These are phyloP conservation scores for Zelostemma sp. DNA, from an alignment of 1,140 invertebrate genomes.

Conservation along the genomic window DNA sequence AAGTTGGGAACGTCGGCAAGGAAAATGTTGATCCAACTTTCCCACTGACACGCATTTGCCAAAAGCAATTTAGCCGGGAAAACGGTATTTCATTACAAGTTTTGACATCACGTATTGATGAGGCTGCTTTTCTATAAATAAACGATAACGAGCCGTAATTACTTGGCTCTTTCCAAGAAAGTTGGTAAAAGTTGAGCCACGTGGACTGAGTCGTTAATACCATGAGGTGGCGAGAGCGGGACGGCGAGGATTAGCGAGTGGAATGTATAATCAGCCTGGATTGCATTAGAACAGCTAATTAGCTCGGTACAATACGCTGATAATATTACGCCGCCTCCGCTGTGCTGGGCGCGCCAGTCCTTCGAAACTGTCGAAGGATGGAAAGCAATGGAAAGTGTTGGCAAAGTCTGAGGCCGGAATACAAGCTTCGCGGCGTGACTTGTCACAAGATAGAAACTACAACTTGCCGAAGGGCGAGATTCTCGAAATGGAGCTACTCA, in stretches of 20 bases:
- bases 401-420: constrained; percentile 37
- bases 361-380: constrained; percentile 27
- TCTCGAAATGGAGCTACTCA: constrained; percentile 56
- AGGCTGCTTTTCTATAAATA: constrained; percentile 27
- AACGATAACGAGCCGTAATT: constrained; percentile 50
- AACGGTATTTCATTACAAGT: constrained; percentile 11
- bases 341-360: constrained; percentile 20
- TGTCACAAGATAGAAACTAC: constrained; percentile 29
- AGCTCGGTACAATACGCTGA: constrained; percentile 62
- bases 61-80: background rate
- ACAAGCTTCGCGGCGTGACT: constrained; percentile 29
- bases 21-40: constrained; percentile 2
- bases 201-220: constrained; percentile 49
- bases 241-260: constrained; percentile 53
- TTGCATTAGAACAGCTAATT: constrained; percentile 65
- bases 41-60: background rate
- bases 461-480: constrained; percentile 48
- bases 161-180: constrained; percentile 36
- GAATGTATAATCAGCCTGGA: constrained; percentile 65
- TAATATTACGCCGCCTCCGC: constrained; percentile 58
- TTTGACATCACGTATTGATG: constrained; percentile 14
- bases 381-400: constrained; percentile 30
- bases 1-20: background rate
- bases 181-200: constrained; percentile 49
- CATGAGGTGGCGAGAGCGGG: constrained; percentile 33